These are phyloP conservation scores for Gryon sp. DNA, from an alignment of 1,140 invertebrate genomes.

Conservation along the genomic window DNA sequence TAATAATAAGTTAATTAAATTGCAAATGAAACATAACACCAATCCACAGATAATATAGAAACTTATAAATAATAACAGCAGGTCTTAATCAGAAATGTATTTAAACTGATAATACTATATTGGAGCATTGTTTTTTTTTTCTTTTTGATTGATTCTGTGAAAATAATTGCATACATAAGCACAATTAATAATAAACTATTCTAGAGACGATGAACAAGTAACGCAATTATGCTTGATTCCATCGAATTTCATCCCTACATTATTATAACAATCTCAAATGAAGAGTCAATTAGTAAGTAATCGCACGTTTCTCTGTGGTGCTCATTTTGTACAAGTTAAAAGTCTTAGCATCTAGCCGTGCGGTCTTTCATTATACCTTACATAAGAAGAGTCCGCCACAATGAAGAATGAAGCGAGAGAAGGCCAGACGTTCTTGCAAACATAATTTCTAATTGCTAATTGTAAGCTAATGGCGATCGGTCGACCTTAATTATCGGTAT, in stretches of 20 bases:
- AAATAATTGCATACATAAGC: slow-evolving; percentile 8
- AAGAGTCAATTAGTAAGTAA: slow-evolving; percentile 21
- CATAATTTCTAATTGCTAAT: slow-evolving; percentile 21
- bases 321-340: slow-evolving; percentile 15
- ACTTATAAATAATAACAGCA: no score
- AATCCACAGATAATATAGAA: no score
- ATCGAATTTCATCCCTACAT: slow-evolving; percentile 1
- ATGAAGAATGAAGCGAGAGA: slow-evolving; percentile 8
- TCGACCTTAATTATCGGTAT: slow-evolving; percentile 12
- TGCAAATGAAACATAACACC: no score
- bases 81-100: no score
- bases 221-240: slow-evolving; percentile 8
- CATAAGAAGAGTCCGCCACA: background rate
- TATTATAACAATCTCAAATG: slow-evolving; percentile 11
- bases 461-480: slow-evolving; percentile 17
- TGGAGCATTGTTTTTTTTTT: no score
- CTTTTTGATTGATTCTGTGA: background rate
- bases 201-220: background rate
- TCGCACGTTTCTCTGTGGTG: slow-evolving; percentile 1
- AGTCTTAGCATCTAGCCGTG: slow-evolving; percentile 2
- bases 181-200: slow-evolving; percentile 8
- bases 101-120: no score
- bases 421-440: slow-evolving; percentile 9
- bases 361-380: slow-evolving; percentile 15
- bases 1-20: no score